Conservation (phyloP, 2,888 invertebrate genomes). For the Mesorhabditis spiculigera region DNA sequence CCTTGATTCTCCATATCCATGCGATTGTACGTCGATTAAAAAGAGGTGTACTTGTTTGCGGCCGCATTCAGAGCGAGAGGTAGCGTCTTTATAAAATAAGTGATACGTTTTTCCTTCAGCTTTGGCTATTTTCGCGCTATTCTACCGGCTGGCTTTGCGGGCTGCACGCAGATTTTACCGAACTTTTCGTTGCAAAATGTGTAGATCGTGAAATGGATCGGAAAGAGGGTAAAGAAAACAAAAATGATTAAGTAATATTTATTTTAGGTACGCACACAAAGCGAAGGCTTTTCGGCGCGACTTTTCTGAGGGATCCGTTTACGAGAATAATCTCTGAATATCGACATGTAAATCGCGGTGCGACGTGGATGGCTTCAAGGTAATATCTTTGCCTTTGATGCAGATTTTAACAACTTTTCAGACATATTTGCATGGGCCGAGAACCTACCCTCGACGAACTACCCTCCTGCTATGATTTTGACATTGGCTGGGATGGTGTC, state of each 20-base stretch:
- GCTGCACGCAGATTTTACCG: constrained; percentile 85
- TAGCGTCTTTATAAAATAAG: constrained; percentile 76
- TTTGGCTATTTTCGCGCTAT: constrained; percentile 95
- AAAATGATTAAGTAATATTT: constrained; percentile 17
- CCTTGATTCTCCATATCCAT: constrained; percentile 84
- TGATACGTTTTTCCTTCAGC: constrained; percentile 77
- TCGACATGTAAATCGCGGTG: constrained; percentile 82
- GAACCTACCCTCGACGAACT: constrained; percentile 76
- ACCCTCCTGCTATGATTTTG: constrained; percentile 66
- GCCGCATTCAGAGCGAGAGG: constrained; percentile 65
- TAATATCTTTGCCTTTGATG: constrained; percentile 4
- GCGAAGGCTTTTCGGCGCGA: constrained; percentile 85
- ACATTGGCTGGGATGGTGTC: constrained; percentile 70
- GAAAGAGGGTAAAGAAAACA: constrained; percentile 67
- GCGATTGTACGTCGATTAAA: constrained; percentile 72
- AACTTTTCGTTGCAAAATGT: constrained; percentile 75
- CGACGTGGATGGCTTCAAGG: constrained; percentile 44
- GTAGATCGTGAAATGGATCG: constrained; percentile 86
- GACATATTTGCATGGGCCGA: constrained; percentile 61
- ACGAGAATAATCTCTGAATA: constrained; percentile 91
- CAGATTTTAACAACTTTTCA: constrained; percentile 10
- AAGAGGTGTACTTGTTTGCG: constrained; percentile 57
- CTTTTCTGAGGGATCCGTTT: constrained; percentile 87
- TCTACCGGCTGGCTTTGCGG: constrained; percentile 97
- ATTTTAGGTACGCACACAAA: constrained; percentile 57